These are phyloP conservation scores for Eulemur albifrons DNA, from an alignment of 2,797 vertebrate genomes.

Conservation along the genomic window DNA sequence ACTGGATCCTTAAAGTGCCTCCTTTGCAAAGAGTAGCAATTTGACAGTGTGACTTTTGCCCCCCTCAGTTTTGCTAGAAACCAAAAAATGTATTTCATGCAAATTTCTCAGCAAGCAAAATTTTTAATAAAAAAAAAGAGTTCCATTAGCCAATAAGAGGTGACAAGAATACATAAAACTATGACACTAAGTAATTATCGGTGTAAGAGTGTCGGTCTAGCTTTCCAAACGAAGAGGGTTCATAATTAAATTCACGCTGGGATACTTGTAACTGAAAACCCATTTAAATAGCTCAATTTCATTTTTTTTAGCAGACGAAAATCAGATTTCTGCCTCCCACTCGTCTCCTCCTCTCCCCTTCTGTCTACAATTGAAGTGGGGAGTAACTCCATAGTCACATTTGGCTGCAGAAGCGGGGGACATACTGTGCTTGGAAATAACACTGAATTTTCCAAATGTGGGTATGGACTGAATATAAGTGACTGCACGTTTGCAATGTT, in stretches of 20 bases:
- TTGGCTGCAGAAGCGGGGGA: neutral
- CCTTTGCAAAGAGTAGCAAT: conserved; percentile 36
- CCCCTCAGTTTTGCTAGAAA: conserved; percentile 45
- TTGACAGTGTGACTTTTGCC: conserved; percentile 51
- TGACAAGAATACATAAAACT: neutral
- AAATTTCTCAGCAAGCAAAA: conserved; percentile 69
- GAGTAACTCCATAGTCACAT: neutral
- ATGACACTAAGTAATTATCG: conserved; percentile 5
- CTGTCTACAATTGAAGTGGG: neutral
- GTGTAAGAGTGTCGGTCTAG: neutral
- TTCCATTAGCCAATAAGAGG: conserved; percentile 60
- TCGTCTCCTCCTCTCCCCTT: neutral
- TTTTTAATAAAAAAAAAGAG: conserved; percentile 44
- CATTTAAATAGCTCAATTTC: conserved; percentile 78
- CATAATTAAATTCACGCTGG: conserved; percentile 71
- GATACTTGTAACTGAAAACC: conserved; percentile 67
- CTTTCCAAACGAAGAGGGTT: conserved; percentile 55
- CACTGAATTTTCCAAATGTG: neutral
- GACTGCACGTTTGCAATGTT: neutral
- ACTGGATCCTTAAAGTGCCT: neutral
- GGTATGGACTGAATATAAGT: neutral
- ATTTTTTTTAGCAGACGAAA: conserved; percentile 73
- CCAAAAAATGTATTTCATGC: conserved; percentile 64
- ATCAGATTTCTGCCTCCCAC: conserved; percentile 63
- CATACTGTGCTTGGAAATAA: neutral